Evolutionary conservation across 2,113 vertebrate genomes (phyloP), one percentile per base, ranked within the genome.

Genomic region (Motacilla tschutschensis): DNA sequence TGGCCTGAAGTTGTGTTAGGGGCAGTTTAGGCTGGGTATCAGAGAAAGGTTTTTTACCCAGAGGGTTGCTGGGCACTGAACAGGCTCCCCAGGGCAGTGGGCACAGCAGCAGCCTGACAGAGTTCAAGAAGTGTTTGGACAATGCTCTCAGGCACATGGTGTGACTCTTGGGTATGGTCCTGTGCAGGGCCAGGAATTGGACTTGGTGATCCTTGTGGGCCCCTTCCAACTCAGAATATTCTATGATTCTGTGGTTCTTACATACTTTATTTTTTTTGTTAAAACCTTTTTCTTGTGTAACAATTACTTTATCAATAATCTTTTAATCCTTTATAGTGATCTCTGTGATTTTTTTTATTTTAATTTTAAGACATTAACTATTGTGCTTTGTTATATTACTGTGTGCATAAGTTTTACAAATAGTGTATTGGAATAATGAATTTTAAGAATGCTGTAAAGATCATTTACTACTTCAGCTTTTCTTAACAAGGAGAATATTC

Each of bases 101-200:
- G 21, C 24, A 21, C 28, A 72, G n/a, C 59, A 1, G 3, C n/a
- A 79, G 5, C 10, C 38, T 65, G 44, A 12, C 10, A 21, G 43
- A 44, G 28, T 21, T 51, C n/a, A 33, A 8, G 58, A 57, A 58
- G 18, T 0, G 0, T 28, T 65, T 26, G 24, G 22, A 29, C n/a
- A 8, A 1, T 8, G 7, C 22, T 50, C 2, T 38, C 0, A 0
- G 31, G 0, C 15, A 48, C 33, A 1, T 7, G 38, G 7, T 65
- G 44, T 65, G 33, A 46, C 24, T 38, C 13, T 3, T 58, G 44
- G 44, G 16, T 5, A 5, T 33, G 17, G 21, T 65, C 3, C 51
- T 31, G 3, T 79, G 51, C 19, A 38, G n/a, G 13, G 43, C 10
- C 6, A 33, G 9, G 44, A 79, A 24, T 3, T 44, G 44, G 38